phyloP scores from a whole-genome alignment of 2,888 invertebrate genomes.

The Diplazon laetatorius region DNA sequence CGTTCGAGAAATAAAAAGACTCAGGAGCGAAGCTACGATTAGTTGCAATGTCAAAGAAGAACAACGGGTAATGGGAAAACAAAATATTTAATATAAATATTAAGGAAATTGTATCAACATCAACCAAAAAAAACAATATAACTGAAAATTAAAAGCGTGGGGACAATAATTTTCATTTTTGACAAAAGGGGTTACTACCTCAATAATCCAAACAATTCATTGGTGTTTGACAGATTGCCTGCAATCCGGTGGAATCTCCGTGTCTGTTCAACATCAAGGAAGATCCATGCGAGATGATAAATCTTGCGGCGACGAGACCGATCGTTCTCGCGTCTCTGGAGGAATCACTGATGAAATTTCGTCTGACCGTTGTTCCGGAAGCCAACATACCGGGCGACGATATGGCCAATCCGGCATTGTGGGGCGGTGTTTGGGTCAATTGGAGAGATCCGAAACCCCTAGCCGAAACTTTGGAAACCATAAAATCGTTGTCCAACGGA shows the following conservation, averaged over 20 bases:
- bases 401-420: slow-evolving; percentile 83
- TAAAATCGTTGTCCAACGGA: slow-evolving; percentile 22
- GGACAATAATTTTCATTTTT: no score
- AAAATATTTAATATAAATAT: no score
- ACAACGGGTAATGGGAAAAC: slow-evolving; percentile 66
- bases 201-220: no score
- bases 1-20: slow-evolving; percentile 66
- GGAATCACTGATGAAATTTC: slow-evolving; percentile 80
- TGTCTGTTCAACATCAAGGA: slow-evolving; percentile 81
- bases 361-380: slow-evolving; percentile 81
- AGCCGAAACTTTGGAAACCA: slow-evolving; percentile 9
- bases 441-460: slow-evolving; percentile 83
- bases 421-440: slow-evolving; percentile 85
- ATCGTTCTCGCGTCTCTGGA: slow-evolving; percentile 82
- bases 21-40: slow-evolving; percentile 73
- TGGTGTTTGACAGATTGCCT: slow-evolving; percentile 68
- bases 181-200: no score
- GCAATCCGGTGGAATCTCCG: slow-evolving; percentile 76
- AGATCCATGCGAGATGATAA: slow-evolving; percentile 82
- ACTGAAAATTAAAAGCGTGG: no score
- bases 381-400: slow-evolving; percentile 82
- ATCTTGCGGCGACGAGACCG: slow-evolving; percentile 82
- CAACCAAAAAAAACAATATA: no score
- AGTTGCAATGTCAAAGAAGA: slow-evolving; percentile 71
- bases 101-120: no score